Evolutionary conservation across 2,113 vertebrate genomes (phyloP).

Genomic region (Ranitomeya variabilis): DNA sequence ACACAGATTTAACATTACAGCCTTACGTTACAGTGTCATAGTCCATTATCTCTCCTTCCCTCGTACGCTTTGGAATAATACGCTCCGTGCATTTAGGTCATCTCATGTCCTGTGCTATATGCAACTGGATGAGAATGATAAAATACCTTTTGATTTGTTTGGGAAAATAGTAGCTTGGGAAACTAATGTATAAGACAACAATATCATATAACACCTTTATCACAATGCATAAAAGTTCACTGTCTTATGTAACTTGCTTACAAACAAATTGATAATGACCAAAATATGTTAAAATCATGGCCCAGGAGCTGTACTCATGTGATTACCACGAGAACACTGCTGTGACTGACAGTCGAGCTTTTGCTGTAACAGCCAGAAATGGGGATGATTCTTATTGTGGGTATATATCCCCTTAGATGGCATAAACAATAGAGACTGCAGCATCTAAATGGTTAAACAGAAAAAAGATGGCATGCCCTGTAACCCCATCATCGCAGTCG

Average conservation of each 20-base stretch:
- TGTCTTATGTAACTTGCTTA: neutral
- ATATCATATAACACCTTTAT: neutral
- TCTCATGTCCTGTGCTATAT: neutral
- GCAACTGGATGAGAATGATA: neutral
- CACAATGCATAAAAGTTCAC: neutral
- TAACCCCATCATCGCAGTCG: no score
- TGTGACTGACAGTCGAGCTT: no score
- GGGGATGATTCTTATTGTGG: no score
- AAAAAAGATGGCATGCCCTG: no score
- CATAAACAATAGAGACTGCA: no score
- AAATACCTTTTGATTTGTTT: constrained; percentile 3
- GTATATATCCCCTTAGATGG: no score
- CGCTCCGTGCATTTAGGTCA: neutral
- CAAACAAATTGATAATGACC: neutral
- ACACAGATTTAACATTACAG: neutral
- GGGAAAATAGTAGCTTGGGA: neutral
- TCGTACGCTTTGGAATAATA: neutral
- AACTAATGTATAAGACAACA: neutral
- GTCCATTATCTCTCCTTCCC: neutral
- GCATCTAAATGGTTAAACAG: no score
- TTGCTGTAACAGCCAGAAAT: no score
- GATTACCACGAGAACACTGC: no score
- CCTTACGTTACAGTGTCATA: neutral
- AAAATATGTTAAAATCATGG: no score
- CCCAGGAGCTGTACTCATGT: no score